Evolutionary conservation across 2,113 vertebrate species (phyloP).

Genomic region (Microtus montanus): DNA sequence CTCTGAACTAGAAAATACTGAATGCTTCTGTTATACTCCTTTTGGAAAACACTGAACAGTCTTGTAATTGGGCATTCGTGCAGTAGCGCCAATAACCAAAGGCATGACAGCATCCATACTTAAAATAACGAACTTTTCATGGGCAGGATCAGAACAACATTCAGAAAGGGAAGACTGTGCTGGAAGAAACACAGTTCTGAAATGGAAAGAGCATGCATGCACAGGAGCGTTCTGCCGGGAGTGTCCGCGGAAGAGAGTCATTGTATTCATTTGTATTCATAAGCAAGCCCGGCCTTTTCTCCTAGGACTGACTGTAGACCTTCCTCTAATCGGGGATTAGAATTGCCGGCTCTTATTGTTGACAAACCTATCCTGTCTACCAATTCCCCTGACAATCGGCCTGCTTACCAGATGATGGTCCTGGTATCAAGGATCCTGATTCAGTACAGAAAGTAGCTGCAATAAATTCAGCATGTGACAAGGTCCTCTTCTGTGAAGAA

Average conservation of each 20-base stretch:
- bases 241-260: background rate
- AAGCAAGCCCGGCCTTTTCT: background rate
- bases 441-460: background rate
- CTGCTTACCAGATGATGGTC: background rate
- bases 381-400: background rate
- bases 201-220: background rate
- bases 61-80: background rate
- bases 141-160: background rate
- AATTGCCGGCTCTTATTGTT: background rate
- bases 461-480: background rate
- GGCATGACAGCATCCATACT: background rate
- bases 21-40: background rate
- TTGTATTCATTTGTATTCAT: background rate
- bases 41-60: background rate
- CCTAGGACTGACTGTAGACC: background rate
- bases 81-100: background rate
- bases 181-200: background rate
- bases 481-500: background rate
- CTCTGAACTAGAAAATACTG: background rate
- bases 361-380: background rate
- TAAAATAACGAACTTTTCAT: background rate
- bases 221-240: background rate
- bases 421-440: background rate
- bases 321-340: background rate
- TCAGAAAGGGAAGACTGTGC: background rate